Evolutionary conservation across 2,888 invertebrate genomes (phyloP).

Genomic region (Andrena bicolor): DNA sequence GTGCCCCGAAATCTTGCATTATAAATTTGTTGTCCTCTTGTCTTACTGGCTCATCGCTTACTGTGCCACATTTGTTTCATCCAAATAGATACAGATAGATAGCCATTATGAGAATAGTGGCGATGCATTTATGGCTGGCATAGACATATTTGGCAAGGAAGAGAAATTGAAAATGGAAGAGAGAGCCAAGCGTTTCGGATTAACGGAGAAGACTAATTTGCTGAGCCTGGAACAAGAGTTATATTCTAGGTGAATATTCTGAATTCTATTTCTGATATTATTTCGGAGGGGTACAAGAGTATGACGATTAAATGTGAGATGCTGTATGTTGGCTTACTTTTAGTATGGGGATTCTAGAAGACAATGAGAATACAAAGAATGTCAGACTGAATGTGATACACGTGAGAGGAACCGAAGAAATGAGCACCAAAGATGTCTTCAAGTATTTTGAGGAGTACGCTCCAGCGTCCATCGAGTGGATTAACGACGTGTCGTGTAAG

Average conservation of each 20-base stretch:
- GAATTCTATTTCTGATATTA: not conserved
- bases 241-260: constrained; percentile 83
- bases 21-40: not conserved
- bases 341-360: constrained; percentile 87
- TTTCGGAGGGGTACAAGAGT: not conserved
- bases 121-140: constrained; percentile 85
- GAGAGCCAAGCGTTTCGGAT: constrained; percentile 87
- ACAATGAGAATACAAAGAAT: constrained; percentile 87
- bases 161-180: constrained; percentile 86
- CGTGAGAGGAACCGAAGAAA: constrained; percentile 90
- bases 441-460: constrained; percentile 92
- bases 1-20: not conserved
- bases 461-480: constrained; percentile 93
- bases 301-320: not conserved
- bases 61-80: not conserved
- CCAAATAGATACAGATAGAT: constrained; percentile 61
- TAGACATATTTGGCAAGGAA: constrained; percentile 86
- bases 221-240: constrained; percentile 85
- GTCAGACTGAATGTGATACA: constrained; percentile 91
- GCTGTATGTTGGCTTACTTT: constrained; percentile 57
- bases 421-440: constrained; percentile 92
- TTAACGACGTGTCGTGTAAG: constrained; percentile 92
- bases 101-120: constrained; percentile 79
- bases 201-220: constrained; percentile 84
- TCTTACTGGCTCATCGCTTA: not conserved